phyloP scores from a whole-genome alignment of 2,113 vertebrate species.

The Tapirus terrestris region DNA sequence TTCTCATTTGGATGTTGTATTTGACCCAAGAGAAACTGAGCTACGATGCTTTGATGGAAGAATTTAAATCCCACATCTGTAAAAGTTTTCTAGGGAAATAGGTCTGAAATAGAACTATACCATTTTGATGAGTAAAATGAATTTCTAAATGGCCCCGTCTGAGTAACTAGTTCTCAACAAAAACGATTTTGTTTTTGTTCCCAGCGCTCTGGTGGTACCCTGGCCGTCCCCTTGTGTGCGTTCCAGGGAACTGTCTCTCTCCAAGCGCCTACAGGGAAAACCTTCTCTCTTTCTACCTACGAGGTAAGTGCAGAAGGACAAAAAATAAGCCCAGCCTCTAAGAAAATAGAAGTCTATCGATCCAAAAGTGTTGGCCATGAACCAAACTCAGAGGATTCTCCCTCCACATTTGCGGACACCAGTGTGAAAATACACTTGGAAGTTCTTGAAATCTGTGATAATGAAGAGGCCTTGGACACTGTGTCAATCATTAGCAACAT shows the following conservation, averaged over 20 bases:
- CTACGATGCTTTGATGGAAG: neutral
- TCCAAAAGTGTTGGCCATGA: conserved; percentile 98
- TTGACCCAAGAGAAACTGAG: neutral
- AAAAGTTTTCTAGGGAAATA: conserved; percentile 16
- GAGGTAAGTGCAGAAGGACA: conserved; percentile 97
- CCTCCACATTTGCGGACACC: conserved; percentile 89
- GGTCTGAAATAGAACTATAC: neutral
- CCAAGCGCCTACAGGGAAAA: conserved; percentile 96
- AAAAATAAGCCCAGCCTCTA: conserved; percentile 91
- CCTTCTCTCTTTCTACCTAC: conserved; percentile 96
- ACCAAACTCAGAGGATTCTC: conserved; percentile 90
- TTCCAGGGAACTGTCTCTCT: conserved; percentile 98
- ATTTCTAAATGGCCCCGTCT: neutral
- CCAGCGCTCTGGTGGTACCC: conserved; percentile 90
- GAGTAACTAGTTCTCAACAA: neutral
- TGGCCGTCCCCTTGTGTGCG: conserved; percentile 95
- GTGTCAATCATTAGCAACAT: conserved; percentile 99
- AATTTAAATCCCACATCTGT: conserved; percentile 12
- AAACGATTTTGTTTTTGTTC: conserved; percentile 59
- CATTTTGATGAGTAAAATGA: neutral
- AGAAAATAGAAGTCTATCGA: conserved; percentile 96
- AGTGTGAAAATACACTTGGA: conserved; percentile 98
- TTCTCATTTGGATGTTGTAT: neutral
- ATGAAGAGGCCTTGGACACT: conserved; percentile 96
- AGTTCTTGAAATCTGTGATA: conserved; percentile 97